Conservation (phyloP, 2,888 invertebrate species). For the Cosmia trapezina region DNA sequence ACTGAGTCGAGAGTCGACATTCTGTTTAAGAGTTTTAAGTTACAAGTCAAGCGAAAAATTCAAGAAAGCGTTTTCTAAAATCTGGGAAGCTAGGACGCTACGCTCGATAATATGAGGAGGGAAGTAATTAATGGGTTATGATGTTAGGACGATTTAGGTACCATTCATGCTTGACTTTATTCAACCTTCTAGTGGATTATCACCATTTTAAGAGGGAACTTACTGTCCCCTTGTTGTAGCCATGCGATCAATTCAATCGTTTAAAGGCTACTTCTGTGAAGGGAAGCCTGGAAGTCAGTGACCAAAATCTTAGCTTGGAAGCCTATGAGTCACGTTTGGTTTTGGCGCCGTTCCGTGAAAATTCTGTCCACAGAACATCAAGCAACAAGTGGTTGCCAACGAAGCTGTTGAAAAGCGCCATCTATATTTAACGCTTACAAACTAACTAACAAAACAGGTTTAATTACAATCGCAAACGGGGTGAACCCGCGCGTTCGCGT, state of each 20-base stretch:
- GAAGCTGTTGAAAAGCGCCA: slow-evolving; percentile 58
- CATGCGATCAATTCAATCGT: background rate
- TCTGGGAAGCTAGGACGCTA: background rate
- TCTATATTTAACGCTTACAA: slow-evolving; percentile 55
- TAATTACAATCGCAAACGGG: slow-evolving; percentile 38
- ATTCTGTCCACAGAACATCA: slow-evolving; percentile 9
- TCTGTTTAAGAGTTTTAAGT: background rate
- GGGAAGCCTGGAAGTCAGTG: background rate
- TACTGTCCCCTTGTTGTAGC: background rate
- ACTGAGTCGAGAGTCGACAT: background rate
- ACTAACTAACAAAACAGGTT: slow-evolving; percentile 58
- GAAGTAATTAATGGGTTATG: background rate
- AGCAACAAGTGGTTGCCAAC: slow-evolving; percentile 7
- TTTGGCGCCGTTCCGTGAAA: slow-evolving; percentile 19
- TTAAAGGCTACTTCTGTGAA: too few relatives aligned
- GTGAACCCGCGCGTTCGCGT: slow-evolving; percentile 21
- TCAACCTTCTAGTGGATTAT: background rate
- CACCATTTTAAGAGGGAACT: background rate
- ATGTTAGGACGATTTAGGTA: background rate
- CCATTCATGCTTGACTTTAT: background rate
- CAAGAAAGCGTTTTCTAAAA: background rate
- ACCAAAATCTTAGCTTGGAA: background rate
- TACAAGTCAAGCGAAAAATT: background rate
- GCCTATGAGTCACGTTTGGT: background rate
- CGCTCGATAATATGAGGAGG: background rate